phyloP scores from a whole-genome alignment of 2,888 invertebrate species.

The Drosophila bunnanda region DNA sequence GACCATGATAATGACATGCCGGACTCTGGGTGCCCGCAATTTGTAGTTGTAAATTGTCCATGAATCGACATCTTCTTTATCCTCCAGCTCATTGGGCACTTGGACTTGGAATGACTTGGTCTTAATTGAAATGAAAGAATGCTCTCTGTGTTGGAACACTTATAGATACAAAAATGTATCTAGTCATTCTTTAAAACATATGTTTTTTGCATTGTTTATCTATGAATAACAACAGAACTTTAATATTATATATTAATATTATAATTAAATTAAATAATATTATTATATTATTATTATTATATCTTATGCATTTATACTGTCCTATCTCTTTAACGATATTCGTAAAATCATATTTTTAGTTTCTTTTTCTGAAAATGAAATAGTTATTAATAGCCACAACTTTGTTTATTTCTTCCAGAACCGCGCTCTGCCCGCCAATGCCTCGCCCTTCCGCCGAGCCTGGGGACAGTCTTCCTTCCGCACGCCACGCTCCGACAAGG shows the following conservation, averaged over 20 bases:
- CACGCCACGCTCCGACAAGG: conserved; percentile 87
- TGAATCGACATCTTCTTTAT: conserved; percentile 55
- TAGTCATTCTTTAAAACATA: too few species aligned
- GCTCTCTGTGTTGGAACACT: background rate
- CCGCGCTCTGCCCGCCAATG: conserved; percentile 82
- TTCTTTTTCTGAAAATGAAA: background rate
- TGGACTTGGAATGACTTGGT: conserved; percentile 43
- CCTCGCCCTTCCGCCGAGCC: conserved; percentile 85
- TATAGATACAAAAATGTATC: background rate
- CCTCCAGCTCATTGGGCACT: conserved; percentile 30
- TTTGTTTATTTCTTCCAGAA: conserved; percentile 84
- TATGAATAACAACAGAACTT: too few species aligned
- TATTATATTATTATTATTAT: too few species aligned
- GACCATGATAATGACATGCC: conserved; percentile 79
- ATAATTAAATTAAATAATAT: too few species aligned
- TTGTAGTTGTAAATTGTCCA: conserved; percentile 65
- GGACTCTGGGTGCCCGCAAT: conserved; percentile 47
- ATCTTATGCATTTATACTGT: too few species aligned
- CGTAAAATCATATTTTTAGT: too few species aligned
- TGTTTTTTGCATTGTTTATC: too few species aligned
- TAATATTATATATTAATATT: too few species aligned
- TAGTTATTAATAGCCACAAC: background rate
- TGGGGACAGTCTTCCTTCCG: conserved; percentile 88
- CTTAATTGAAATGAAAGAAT: conserved; percentile 11
- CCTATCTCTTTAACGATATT: background rate